These are phyloP conservation scores for Corella eumyota DNA, from an alignment of 23 tunicate genomes.

Conservation along the genomic window DNA sequence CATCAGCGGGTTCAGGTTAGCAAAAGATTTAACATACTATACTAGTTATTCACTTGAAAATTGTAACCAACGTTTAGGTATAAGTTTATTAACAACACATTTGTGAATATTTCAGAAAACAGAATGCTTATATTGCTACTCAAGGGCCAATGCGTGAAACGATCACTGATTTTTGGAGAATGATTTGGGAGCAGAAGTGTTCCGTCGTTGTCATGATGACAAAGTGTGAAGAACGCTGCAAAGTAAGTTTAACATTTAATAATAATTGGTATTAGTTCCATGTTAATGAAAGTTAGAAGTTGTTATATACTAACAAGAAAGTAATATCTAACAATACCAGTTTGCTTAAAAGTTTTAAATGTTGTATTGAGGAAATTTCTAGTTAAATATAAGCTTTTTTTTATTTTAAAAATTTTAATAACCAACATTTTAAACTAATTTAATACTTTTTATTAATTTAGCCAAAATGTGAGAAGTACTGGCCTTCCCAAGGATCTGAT, in stretches of 20 bases:
- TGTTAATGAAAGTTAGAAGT: neutral
- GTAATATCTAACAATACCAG: neutral
- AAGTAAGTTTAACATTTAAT: slow-evolving; percentile 12
- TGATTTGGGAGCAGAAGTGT: slow-evolving; percentile 92
- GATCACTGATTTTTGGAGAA: slow-evolving; percentile 79
- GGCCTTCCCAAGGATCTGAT: slow-evolving; percentile 61
- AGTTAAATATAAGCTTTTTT: no score
- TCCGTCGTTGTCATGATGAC: slow-evolving; percentile 82
- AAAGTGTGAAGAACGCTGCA: slow-evolving; percentile 77
- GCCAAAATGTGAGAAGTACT: slow-evolving; percentile 91
- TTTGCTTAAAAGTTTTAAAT: neutral
- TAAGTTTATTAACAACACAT: no score
- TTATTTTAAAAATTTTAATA: no score
- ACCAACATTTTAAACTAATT: no score
- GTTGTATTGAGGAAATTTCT: neutral
- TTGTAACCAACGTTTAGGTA: no score
- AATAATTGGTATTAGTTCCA: no score
- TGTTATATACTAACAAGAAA: neutral
- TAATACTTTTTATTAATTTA: no score
- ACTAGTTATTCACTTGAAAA: no score
- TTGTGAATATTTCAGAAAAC: slow-evolving; percentile 40
- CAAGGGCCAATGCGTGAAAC: slow-evolving; percentile 87
- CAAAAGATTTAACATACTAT: no score
- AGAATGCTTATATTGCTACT: slow-evolving; percentile 89
- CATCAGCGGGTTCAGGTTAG: slow-evolving; percentile 77